phyloP scores from a whole-genome alignment of 2,797 vertebrate genomes.

The Periparus ater region DNA sequence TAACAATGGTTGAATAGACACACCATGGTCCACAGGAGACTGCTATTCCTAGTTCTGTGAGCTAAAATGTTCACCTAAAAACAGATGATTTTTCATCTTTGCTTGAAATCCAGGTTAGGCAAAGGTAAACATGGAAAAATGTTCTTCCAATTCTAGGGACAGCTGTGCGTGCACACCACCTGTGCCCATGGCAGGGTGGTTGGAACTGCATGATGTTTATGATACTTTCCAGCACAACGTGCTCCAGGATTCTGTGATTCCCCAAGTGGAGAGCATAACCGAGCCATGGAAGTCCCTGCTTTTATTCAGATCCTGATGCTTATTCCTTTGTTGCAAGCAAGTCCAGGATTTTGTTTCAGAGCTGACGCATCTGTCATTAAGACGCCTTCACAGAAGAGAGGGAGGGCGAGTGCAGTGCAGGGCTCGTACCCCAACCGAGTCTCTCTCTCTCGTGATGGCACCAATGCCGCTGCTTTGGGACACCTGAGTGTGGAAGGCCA shows the following conservation, averaged over 20 bases:
- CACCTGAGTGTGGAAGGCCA: accelerated
- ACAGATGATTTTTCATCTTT: neutral
- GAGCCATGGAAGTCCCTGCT: neutral
- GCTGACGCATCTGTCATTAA: accelerated
- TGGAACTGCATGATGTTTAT: neutral
- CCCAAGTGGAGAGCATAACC: neutral
- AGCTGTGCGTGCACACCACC: neutral
- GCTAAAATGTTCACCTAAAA: neutral
- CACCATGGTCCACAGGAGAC: neutral
- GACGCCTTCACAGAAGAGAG: neutral
- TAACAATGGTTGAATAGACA: too few relatives aligned
- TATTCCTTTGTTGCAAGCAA: neutral
- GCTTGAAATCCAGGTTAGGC: neutral
- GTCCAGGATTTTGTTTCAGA: neutral
- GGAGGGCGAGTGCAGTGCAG: neutral
- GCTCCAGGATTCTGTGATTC: neutral
- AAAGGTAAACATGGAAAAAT: neutral
- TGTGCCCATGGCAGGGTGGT: neutral
- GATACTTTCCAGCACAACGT: neutral
- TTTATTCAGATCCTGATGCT: neutral
- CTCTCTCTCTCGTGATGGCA: neutral
- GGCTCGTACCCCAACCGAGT: neutral
- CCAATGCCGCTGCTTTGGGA: neutral
- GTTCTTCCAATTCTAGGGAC: neutral
- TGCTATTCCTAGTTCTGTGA: neutral